Evolutionary conservation across 35 echinoderm and acorn worm genomes (phyloP).

Genomic region (Apostichopus californicus): DNA sequence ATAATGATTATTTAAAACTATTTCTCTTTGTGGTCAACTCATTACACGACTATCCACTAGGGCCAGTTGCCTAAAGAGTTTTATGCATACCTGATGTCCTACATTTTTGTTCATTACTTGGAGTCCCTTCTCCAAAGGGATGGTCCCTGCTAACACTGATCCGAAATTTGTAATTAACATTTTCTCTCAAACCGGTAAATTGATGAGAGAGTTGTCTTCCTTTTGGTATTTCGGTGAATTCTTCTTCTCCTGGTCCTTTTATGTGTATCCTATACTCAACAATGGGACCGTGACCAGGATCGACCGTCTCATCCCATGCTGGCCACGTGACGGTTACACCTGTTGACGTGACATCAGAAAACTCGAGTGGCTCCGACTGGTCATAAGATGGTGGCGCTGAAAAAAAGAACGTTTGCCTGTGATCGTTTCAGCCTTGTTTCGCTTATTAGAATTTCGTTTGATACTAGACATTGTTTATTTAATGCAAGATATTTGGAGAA

Average conservation of each 20-base stretch:
- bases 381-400: constrained; percentile 3
- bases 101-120: background rate
- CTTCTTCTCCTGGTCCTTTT: no score
- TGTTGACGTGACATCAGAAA: background rate
- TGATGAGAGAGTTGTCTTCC: background rate
- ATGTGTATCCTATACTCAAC: background rate
- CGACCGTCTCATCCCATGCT: background rate
- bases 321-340: background rate
- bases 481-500: no score
- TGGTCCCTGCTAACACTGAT: background rate
- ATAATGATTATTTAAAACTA: no score
- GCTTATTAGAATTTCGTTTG: no score
- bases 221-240: no score
- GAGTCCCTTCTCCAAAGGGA: background rate
- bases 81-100: background rate
- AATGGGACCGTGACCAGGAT: background rate
- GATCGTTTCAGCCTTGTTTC: no score
- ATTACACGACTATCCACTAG: no score
- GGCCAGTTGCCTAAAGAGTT: no score
- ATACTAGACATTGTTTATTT: no score
- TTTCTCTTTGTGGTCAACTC: no score
- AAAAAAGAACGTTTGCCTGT: background rate
- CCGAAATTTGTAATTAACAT: constrained; percentile 10
- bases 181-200: background rate
- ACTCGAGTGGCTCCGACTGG: background rate